A percentile compares a stretch with the other conserved stretches of the same genome.
Evolutionary conservation across 2,113 vertebrate genomes (phyloP).

Genomic region (Terrapene triunguis): DNA sequence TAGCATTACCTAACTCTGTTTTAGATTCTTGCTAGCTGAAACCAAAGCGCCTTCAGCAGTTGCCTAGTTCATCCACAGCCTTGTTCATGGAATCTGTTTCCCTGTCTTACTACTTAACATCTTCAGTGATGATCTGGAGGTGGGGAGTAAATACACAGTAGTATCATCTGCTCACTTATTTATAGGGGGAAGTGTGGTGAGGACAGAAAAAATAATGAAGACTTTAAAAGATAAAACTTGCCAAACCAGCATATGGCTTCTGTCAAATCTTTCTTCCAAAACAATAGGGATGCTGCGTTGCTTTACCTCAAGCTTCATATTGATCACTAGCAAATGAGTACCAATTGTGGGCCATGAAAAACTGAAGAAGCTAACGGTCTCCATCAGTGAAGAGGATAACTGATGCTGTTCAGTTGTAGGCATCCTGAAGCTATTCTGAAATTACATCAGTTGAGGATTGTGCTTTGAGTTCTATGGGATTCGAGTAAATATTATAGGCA

Average conservation of each 20-base stretch:
- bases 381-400: neutral
- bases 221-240: neutral
- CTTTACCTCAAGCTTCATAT: rapidly evolving
- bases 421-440: rapidly evolving
- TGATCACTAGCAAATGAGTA: neutral
- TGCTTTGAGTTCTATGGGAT: neutral
- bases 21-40: neutral
- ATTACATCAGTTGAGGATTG: neutral
- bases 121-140: neutral
- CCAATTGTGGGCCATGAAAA: rapidly evolving
- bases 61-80: neutral
- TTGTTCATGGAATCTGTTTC: neutral
- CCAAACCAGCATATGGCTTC: neutral
- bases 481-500: neutral
- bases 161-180: neutral
- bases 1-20: neutral
- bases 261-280: neutral
- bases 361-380: neutral
- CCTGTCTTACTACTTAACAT: neutral
- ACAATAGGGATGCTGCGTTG: neutral
- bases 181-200: neutral
- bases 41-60: neutral
- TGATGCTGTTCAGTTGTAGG: neutral
- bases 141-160: neutral
- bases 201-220: neutral